phyloP scores from a whole-genome alignment of 2,888 invertebrate species.

The Torymus texanus region DNA sequence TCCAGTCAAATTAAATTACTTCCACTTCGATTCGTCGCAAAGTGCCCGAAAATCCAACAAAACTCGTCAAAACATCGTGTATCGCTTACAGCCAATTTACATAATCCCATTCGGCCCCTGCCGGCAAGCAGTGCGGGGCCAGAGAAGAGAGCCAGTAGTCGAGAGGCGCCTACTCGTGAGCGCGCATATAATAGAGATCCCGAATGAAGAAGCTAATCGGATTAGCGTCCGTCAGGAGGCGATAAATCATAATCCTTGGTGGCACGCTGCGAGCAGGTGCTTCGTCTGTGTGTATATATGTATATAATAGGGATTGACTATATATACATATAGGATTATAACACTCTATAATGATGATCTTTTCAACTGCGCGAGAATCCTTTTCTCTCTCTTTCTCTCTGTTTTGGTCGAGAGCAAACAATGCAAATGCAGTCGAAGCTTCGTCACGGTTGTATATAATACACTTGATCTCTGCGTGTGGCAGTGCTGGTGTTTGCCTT shows the following conservation, averaged over 20 bases:
- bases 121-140: no score
- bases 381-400: conserved; percentile 18
- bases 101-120: no score
- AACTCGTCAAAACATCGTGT: no score
- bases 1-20: no score
- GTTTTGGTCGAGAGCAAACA: conserved; percentile 41
- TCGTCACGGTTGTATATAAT: conserved; percentile 9
- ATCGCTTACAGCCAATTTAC: no score
- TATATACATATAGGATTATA: conserved; percentile 59
- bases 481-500: conserved; percentile 1
- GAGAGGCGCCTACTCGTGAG: neutral
- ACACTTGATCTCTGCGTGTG: neutral
- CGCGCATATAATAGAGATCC: conserved; percentile 43
- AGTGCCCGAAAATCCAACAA: no score
- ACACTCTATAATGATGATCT: conserved; percentile 57
- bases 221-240: conserved; percentile 58
- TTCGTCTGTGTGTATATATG: no score
- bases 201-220: conserved; percentile 56
- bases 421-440: conserved; percentile 38
- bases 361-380: conserved; percentile 31
- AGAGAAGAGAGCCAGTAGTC: no score
- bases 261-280: conserved; percentile 55
- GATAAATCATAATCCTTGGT: conserved; percentile 58
- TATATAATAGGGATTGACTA: no score
- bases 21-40: no score